phyloP scores from a whole-genome alignment of 2,113 vertebrate genomes.

The Muntiacus reevesi region DNA sequence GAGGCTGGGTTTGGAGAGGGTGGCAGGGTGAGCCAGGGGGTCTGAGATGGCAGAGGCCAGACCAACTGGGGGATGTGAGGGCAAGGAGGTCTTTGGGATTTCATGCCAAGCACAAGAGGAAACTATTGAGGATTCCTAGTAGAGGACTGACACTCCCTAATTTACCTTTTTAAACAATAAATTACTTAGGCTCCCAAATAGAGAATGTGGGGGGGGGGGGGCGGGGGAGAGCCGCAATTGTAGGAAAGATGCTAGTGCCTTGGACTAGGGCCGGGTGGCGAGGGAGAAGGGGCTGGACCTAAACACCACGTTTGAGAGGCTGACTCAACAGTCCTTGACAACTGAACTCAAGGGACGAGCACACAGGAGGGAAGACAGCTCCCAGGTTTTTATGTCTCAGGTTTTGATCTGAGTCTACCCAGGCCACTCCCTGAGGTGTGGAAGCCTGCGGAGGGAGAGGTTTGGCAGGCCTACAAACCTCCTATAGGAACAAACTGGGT shows the following conservation, averaged over 20 bases:
- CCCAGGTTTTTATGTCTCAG: background rate
- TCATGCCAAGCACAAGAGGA: background rate
- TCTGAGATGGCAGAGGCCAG: background rate
- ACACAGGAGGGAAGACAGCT: background rate
- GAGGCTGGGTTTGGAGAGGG: background rate
- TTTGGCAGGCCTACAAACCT: background rate
- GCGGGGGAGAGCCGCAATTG: too few species aligned
- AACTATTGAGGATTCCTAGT: background rate
- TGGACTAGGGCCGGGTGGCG: too few species aligned
- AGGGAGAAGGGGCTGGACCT: background rate
- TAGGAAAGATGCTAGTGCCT: background rate
- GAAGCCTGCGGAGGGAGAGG: background rate
- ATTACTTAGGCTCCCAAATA: background rate
- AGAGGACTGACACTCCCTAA: background rate
- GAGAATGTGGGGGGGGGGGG: background rate
- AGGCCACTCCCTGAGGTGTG: background rate
- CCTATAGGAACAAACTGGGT: background rate
- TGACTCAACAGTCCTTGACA: background rate
- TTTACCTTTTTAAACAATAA: background rate
- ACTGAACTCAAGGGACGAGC: background rate
- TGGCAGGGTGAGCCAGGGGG: too few species aligned
- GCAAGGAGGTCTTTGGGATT: background rate
- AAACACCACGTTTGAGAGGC: background rate
- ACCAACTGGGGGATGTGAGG: too few species aligned
- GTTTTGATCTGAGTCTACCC: background rate